A percentile compares a stretch with the other conserved stretches of the same genome.
These are phyloP conservation scores for Drosophila asahinai DNA, from an alignment of 1,140 invertebrate species.

Conservation along the genomic window DNA sequence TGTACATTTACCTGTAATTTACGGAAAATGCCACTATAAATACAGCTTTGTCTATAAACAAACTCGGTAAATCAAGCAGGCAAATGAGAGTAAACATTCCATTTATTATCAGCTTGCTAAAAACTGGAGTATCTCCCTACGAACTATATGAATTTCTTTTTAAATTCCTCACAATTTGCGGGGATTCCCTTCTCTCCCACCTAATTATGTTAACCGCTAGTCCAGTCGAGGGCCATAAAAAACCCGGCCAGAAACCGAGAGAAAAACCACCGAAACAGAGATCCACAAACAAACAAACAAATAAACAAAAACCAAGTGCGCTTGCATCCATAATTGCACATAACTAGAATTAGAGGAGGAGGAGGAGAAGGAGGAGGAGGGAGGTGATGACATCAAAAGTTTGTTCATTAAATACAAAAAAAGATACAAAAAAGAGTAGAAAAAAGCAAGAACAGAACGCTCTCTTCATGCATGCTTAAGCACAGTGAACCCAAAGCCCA, in stretches of 20 bases:
- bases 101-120: too few relatives aligned
- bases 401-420: conserved; percentile 67
- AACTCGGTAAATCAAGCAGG: background rate
- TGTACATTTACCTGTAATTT: background rate
- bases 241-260: background rate
- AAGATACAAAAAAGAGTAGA: conserved; percentile 11
- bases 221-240: conserved; percentile 41
- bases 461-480: conserved; percentile 75
- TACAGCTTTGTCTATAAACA: conserved; percentile 8
- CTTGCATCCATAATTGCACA: conserved; percentile 36
- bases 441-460: conserved; percentile 38
- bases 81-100: background rate
- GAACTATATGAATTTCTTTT: background rate
- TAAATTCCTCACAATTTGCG: background rate
- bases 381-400: conserved; percentile 52
- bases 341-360: conserved; percentile 7
- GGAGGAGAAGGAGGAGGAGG: too few relatives aligned
- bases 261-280: conserved; percentile 40
- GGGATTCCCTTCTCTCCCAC: background rate
- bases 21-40: background rate
- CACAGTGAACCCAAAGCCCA: conserved; percentile 33
- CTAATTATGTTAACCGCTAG: conserved; percentile 40
- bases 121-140: background rate
- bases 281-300: conserved; percentile 25
- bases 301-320: conserved; percentile 17